Evolutionary conservation across 2,797 vertebrate genomes (phyloP), one percentile per base, ranked within the genome.

Genomic region (Chloroceryle inda): DNA sequence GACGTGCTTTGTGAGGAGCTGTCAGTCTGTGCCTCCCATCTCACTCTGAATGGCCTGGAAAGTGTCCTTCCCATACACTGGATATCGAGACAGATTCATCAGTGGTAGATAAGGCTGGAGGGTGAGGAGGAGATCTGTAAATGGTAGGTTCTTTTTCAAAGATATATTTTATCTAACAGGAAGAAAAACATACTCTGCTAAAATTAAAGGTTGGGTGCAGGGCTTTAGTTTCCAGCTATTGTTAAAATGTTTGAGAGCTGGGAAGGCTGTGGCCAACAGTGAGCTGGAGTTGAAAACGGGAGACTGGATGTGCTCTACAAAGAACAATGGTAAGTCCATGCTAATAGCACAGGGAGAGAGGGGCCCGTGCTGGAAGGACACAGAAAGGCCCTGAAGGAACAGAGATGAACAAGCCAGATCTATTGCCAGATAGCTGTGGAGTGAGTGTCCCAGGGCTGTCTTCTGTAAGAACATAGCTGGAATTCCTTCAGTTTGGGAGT

Each of bases 401-500:
- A 53, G 72, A 71, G 75, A 24, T 62, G 50, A 91, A 47, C 81
- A 69, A 72, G 10, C 6, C 73, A 84, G 76, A 75, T 89, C 69
- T 56, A 7, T 10, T 67, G 74, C 35, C 5, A 0, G 33, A 58
- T 78, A 68, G 63, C 82, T 86, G n/a, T 1, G 2, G 47, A 66
- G 27, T 50, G 79, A 68, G 11, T 18, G 49, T 68, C 91, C 50
- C 38, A 40, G 84, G 37, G 56, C 75, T 85, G 45, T 77, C 61
- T 85, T 75, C 75, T 52, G 5, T 21, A 66, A 85, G 9, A 92
- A 83, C 82, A 77, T 87, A 72, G 64, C 33, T 95, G 85, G 50
- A 94, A 96, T 96, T 94, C 85, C 76, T 94, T 55, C 37, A 7
- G 16, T 37, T 88, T 81, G 85, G 82, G 79, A 94, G 87, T 38